Percentiles rank a stretch among this genome's conserved stretches.
These are phyloP conservation scores for Parazoanthus atlanticus DNA, from an alignment of 92 coral and sea anemone species.

Conservation along the genomic window DNA sequence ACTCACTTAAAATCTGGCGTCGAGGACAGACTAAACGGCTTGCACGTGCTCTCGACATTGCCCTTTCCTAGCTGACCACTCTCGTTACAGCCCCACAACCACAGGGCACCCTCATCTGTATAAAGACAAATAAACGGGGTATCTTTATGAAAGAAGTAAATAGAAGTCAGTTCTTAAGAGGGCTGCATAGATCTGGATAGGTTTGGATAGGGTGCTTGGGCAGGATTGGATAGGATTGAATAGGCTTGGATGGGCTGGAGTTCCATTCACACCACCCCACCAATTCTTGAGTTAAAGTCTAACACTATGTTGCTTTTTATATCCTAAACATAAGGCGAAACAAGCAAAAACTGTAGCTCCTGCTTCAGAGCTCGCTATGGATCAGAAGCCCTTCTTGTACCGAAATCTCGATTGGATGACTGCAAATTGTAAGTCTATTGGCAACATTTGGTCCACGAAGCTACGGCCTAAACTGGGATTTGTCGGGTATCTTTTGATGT, in stretches of 20 bases:
- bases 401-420: not conserved
- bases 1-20: constrained; percentile 83
- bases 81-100: constrained; percentile 97
- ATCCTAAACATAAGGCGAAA: not conserved
- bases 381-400: not conserved
- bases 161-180: not conserved
- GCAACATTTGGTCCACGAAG: not conserved
- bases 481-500: not conserved
- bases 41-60: constrained; percentile 59
- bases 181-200: not conserved
- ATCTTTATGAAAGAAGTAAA: not conserved
- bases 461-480: not conserved
- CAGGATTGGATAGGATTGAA: no score
- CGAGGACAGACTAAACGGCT: constrained; percentile 67
- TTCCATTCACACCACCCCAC: not conserved
- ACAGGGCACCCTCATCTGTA: constrained; percentile 76
- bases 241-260: no score
- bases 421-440: not conserved
- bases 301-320: not conserved
- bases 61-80: constrained; percentile 89
- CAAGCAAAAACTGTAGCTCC: not conserved
- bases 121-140: not conserved
- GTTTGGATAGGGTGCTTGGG: no score
- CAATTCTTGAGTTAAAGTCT: not conserved
- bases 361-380: not conserved